phyloP scores from a whole-genome alignment of 2,797 vertebrate species.

The Craterocephalus amniculus region DNA sequence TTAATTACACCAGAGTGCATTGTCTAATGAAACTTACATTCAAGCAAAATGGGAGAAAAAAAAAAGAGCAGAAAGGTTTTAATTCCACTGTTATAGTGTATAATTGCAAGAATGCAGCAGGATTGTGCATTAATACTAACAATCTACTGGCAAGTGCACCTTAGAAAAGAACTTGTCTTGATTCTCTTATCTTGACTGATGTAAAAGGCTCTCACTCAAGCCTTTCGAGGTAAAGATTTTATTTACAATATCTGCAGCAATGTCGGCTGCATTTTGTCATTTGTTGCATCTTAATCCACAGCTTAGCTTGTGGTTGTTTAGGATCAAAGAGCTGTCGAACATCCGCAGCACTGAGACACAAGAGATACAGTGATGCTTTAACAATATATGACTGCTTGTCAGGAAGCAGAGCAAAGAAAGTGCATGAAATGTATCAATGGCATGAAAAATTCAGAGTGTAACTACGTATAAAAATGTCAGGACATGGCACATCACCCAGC shows the following conservation, averaged over 20 bases:
- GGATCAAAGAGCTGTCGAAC: slow-evolving; percentile 55
- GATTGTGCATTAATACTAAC: background rate
- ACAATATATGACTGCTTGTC: slow-evolving; percentile 39
- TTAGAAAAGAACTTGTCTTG: slow-evolving; percentile 11
- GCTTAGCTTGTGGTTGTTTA: slow-evolving; percentile 43
- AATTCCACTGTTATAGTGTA: background rate
- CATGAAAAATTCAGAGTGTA: slow-evolving; percentile 38
- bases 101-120: background rate
- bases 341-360: slow-evolving; percentile 21
- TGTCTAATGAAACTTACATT: slow-evolving; percentile 1
- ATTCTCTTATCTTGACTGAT: slow-evolving; percentile 13
- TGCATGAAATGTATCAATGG: slow-evolving; percentile 36
- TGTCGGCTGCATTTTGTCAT: slow-evolving; percentile 32
- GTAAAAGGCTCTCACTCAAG: slow-evolving; percentile 21
- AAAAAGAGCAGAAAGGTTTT: background rate
- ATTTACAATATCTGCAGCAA: slow-evolving; percentile 24
- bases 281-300: slow-evolving; percentile 49
- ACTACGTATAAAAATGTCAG: slow-evolving; percentile 37
- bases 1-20: background rate
- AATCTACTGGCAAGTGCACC: slow-evolving; percentile 3
- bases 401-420: slow-evolving; percentile 19
- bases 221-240: slow-evolving; percentile 27
- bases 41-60: too few species aligned
- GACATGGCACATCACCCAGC: slow-evolving; percentile 13
- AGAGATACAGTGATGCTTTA: slow-evolving; percentile 32